Conservation (phyloP, 2,113 vertebrate genomes). For the Sander lucioperca region DNA sequence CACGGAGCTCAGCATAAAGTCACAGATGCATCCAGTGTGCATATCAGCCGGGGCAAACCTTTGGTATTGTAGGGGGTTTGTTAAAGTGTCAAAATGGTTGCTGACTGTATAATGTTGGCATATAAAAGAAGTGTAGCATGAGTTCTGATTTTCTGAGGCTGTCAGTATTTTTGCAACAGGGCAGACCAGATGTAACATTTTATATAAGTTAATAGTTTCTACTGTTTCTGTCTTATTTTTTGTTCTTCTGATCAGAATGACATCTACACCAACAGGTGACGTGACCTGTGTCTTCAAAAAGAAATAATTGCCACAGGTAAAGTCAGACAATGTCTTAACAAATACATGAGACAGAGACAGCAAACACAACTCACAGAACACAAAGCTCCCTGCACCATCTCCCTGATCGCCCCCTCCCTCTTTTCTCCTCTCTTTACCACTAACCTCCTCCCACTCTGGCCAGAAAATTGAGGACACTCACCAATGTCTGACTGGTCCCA, state of each 20-base stretch:
- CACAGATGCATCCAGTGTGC: conserved; percentile 46
- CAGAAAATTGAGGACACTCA: conserved; percentile 79
- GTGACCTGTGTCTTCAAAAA: not conserved
- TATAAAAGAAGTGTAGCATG: conserved; percentile 2
- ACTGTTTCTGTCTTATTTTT: not conserved
- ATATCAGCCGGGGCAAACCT: conserved; percentile 27
- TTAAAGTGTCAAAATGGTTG: conserved; percentile 22
- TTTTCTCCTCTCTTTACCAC: conserved; percentile 62
- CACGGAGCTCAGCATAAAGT: conserved; percentile 55
- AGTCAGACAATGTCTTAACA: not conserved
- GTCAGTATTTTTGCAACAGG: not conserved
- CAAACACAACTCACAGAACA: conserved; percentile 13
- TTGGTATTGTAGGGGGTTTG: not conserved
- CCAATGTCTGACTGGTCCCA: conserved; percentile 70
- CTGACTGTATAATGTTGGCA: not conserved
- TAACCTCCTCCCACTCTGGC: conserved; percentile 78
- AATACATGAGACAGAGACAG: not conserved
- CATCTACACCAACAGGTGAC: conserved; percentile 48
- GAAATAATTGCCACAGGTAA: not conserved
- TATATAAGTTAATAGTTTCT: not conserved
- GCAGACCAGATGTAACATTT: not conserved
- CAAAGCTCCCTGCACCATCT: conserved; percentile 55
- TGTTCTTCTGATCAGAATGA: not conserved
- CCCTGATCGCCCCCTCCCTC: conserved; percentile 62
- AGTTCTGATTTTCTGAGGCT: conserved; percentile 9